These are phyloP conservation scores for Ruditapes philippinarum DNA, from an alignment of 1,140 invertebrate species.

Conservation along the genomic window DNA sequence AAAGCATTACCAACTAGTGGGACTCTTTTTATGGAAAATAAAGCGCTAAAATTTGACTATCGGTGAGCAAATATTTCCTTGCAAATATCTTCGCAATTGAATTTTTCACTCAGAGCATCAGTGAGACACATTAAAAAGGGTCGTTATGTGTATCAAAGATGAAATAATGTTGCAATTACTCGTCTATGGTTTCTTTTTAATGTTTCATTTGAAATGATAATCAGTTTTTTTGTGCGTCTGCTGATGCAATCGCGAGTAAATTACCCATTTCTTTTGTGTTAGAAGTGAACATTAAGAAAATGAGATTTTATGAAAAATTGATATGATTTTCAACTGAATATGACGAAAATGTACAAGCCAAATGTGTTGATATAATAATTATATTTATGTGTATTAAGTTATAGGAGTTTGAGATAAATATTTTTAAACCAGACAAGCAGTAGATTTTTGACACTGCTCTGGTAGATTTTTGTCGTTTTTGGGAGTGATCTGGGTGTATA, in stretches of 20 bases:
- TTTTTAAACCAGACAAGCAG: too few species aligned
- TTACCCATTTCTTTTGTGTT: background rate
- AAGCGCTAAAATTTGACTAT: constrained; percentile 18
- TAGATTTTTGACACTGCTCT: too few species aligned
- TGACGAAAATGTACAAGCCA: too few species aligned
- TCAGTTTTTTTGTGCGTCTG: background rate
- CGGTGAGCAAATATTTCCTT: background rate
- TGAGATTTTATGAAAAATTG: background rate
- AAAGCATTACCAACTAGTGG: background rate
- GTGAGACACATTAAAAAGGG: background rate
- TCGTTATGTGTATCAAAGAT: background rate
- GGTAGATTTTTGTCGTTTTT: too few species aligned
- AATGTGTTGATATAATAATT: too few species aligned
- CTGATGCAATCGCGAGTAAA: background rate
- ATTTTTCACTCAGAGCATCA: background rate
- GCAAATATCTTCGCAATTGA: background rate
- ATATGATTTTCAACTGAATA: background rate
- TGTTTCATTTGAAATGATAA: background rate
- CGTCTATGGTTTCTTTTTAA: constrained; percentile 34
- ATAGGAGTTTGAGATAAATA: too few species aligned
- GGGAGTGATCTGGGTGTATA: too few species aligned
- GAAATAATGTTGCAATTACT: constrained; percentile 10
- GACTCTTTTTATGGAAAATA: constrained; percentile 13
- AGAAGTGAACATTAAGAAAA: background rate
- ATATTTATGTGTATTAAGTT: too few species aligned